Conservation (phyloP, 2,888 invertebrate genomes). For the Mylabris sibirica region DNA sequence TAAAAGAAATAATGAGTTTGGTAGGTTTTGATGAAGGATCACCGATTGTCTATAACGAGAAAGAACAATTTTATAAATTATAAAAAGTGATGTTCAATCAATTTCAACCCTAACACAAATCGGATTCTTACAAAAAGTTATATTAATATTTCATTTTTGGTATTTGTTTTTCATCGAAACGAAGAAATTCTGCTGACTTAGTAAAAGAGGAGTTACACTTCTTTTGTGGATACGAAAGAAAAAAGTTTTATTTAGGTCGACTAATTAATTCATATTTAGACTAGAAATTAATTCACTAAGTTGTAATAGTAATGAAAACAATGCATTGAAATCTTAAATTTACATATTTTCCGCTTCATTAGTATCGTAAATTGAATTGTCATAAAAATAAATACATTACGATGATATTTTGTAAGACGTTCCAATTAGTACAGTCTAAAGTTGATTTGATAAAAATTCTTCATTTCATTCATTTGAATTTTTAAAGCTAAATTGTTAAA, state of each 20-base stretch:
- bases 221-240: background rate
- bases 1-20: background rate
- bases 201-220: background rate
- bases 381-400: background rate
- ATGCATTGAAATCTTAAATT: background rate
- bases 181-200: background rate
- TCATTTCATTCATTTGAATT: background rate
- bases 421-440: background rate
- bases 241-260: background rate
- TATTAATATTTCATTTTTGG: background rate
- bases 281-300: background rate
- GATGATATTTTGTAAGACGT: background rate
- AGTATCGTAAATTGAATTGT: background rate
- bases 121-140: background rate
- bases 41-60: background rate
- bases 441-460: background rate
- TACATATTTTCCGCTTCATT: constrained; percentile 2
- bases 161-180: background rate
- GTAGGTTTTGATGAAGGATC: background rate
- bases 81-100: background rate
- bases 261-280: background rate
- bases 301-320: background rate
- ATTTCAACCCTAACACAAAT: background rate
- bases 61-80: background rate
- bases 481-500: background rate